A percentile compares a stretch with the other conserved stretches of the same genome.
phyloP scores from a whole-genome alignment of 2,888 invertebrate genomes.

The Ligdia adustata region DNA sequence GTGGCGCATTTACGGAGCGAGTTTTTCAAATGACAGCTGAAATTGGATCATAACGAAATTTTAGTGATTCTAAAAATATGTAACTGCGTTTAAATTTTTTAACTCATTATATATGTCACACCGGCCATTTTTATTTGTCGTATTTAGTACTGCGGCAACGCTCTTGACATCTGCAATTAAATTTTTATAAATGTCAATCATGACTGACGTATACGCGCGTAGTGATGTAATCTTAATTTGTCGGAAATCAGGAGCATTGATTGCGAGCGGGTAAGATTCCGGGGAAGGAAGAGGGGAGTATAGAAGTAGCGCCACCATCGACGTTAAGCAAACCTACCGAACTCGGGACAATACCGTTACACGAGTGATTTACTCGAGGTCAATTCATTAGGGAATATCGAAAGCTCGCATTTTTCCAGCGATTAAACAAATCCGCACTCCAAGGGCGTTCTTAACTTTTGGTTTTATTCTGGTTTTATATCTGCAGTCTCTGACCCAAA shows the following conservation, averaged over 20 bases:
- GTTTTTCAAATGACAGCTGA: not conserved
- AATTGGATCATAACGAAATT: not conserved
- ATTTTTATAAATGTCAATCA: no score
- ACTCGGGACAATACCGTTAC: slow-evolving; percentile 39
- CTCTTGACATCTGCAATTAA: no score
- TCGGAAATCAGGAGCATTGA: slow-evolving; percentile 29
- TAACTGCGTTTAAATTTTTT: not conserved
- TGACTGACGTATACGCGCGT: not conserved
- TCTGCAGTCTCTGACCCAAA: slow-evolving; percentile 17
- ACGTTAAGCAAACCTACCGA: slow-evolving; percentile 33
- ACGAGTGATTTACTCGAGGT: slow-evolving; percentile 43
- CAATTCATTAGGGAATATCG: slow-evolving; percentile 50
- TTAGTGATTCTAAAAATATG: not conserved
- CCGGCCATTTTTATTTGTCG: no score
- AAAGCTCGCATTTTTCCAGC: slow-evolving; percentile 33
- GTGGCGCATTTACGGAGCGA: no score
- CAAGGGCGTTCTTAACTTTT: slow-evolving; percentile 38
- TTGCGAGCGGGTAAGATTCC: slow-evolving; percentile 27
- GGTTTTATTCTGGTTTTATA: slow-evolving; percentile 32
- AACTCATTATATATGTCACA: not conserved
- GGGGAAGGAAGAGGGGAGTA: not conserved
- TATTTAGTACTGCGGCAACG: no score
- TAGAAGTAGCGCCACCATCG: slow-evolving; percentile 24
- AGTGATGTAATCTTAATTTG: slow-evolving; percentile 19
- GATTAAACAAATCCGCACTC: slow-evolving; percentile 42